Percentiles rank a stretch among this genome's conserved stretches.
These are phyloP conservation scores for Pseudomyrmex pallidus DNA, from an alignment of 1,140 invertebrate genomes.

Conservation along the genomic window DNA sequence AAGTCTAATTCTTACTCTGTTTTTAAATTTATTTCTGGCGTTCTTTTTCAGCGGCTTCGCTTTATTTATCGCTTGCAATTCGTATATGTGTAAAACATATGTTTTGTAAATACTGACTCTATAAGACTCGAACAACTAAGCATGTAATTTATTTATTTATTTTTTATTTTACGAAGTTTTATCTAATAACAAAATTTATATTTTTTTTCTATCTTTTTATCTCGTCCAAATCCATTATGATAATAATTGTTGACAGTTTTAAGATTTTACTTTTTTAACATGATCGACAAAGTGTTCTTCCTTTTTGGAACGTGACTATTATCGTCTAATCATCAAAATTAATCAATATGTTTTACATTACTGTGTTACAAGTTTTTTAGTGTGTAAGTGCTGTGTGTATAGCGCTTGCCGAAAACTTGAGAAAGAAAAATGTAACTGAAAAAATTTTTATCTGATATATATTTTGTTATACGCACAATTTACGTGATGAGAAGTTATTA, in stretches of 20 bases:
- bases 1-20: not conserved
- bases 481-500: not conserved
- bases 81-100: constrained; percentile 20
- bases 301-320: not conserved
- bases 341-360: not conserved
- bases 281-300: not conserved
- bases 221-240: constrained; percentile 11
- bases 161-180: constrained; percentile 12
- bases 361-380: not conserved
- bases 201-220: constrained; percentile 41
- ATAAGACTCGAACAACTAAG: not conserved
- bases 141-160: not conserved
- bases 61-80: constrained; percentile 31
- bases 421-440: not conserved
- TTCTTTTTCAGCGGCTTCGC: constrained; percentile 10
- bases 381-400: not conserved
- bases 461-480: constrained; percentile 56
- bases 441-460: not conserved
- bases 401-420: not conserved
- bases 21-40: not conserved
- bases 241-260: constrained; percentile 9
- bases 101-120: constrained; percentile 35
- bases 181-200: constrained; percentile 26
- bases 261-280: constrained; percentile 20
- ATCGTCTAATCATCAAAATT: not conserved